Base-by-base conservation (phyloP, 2,888 invertebrate genomes). In the Lobophora halterata region DNA sequence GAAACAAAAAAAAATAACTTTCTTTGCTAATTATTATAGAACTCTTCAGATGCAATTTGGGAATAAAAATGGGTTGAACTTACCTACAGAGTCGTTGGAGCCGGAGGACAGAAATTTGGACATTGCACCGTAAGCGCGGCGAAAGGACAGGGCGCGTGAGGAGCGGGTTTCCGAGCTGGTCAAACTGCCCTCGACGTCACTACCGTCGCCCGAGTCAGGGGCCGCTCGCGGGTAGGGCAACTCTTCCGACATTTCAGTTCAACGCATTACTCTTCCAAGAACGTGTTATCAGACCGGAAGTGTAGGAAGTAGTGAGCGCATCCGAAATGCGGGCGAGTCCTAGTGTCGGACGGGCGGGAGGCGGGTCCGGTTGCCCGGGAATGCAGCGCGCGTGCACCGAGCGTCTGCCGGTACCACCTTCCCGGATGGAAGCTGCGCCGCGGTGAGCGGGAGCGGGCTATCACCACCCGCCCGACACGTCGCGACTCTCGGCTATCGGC, bases 391-490 rank as follows among this genome's bases (percentile, higher is more conserved):
- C 37, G 43, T 65, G 69, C 65, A 65, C 51, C 55, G 54, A 13
- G 4, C 32, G 50, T n/a, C n/a, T n/a, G n/a, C n/a, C n/a, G n/a
- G n/a, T n/a, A n/a, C n/a, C n/a, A n/a, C n/a, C n/a, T n/a, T n/a
- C n/a, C n/a, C n/a, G n/a, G n/a, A n/a, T n/a, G n/a, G n/a, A n/a
- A n/a, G n/a, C n/a, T 46, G 47, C 43, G 52, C 42, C 55, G 17
- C 21, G 20, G 17, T 6, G 23, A 13, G 66, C 65, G 70, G 66
- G 61, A 52, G 55, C 61, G 61, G 18, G 27, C 43, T 44, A 44
- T 61, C 34, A 47, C 65, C 66, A 63, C 73, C 73, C 71, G 74
- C 77, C 73, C 71, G 64, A 58, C 67, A 64, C 60, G 43, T 52
- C 46, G 49, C 28, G 14, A 24, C 11, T 7, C 21, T 11, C 24